Evolutionary conservation across 2,888 invertebrate genomes (phyloP).

Genomic region (Stictocephala bisonia): DNA sequence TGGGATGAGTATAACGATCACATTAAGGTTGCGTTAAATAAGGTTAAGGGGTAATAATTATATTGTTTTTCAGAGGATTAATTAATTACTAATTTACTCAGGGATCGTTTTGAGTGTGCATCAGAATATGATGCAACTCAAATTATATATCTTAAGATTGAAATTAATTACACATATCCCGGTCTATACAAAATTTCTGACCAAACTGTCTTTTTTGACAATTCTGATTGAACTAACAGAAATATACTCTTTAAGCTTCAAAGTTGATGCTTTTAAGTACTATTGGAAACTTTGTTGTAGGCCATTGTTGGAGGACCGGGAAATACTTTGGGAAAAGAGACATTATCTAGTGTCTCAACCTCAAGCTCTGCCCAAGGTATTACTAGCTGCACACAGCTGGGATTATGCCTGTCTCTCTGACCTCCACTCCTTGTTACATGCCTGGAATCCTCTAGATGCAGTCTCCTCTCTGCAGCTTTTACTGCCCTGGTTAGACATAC

Average conservation of each 20-base stretch:
- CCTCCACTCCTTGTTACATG: slow-evolving; percentile 84
- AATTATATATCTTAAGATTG: no score
- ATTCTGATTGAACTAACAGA: no score
- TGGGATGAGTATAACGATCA: no score
- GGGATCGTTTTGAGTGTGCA: no score
- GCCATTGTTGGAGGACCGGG: slow-evolving; percentile 76
- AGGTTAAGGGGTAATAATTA: no score
- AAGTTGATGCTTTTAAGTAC: not conserved
- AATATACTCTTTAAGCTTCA: no score
- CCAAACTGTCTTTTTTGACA: not conserved
- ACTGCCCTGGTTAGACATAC: slow-evolving; percentile 86
- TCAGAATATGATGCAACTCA: no score
- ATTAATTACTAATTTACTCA: no score
- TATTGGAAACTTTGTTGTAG: slow-evolving; percentile 62
- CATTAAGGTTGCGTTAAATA: no score
- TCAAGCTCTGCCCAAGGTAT: slow-evolving; percentile 85
- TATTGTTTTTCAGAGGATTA: no score
- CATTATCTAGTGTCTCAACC: slow-evolving; percentile 88
- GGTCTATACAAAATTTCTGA: not conserved
- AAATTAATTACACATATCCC: slow-evolving; percentile 33
- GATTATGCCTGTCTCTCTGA: slow-evolving; percentile 89
- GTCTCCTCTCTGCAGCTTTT: slow-evolving; percentile 92
- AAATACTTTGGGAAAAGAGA: slow-evolving; percentile 94
- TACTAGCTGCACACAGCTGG: slow-evolving; percentile 90
- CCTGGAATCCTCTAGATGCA: slow-evolving; percentile 89